phyloP scores from a whole-genome alignment of 2,113 vertebrate genomes.

The Thamnophis sirtalis region DNA sequence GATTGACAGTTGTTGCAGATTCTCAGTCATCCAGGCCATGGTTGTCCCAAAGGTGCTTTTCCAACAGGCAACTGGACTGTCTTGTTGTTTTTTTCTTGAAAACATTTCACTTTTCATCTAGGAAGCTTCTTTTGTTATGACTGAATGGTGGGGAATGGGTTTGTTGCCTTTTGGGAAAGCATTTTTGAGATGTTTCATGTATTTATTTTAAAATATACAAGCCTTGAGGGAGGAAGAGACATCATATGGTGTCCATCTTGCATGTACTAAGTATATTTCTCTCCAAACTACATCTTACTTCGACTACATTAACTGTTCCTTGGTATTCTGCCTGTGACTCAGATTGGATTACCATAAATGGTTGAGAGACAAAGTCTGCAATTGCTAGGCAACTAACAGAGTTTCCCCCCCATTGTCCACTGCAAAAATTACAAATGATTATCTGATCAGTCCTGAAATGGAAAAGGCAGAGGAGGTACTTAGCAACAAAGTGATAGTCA shows the following conservation, averaged over 20 bases:
- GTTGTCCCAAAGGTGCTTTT: neutral
- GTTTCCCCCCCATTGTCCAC: neutral
- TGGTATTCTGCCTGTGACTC: neutral
- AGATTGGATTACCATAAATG: neutral
- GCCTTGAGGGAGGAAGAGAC: neutral
- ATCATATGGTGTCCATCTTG: neutral
- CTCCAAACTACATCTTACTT: neutral
- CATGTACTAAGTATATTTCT: neutral
- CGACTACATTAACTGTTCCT: neutral
- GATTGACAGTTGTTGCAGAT: neutral
- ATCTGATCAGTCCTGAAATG: conserved; percentile 11
- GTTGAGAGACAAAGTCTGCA: neutral
- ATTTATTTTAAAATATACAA: neutral
- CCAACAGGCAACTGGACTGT: too few relatives aligned
- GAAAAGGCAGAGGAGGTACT: neutral
- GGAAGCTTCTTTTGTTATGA: neutral
- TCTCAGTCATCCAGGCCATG: neutral
- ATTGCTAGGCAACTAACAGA: conserved; percentile 13
- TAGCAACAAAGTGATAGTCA: neutral
- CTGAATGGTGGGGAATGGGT: neutral
- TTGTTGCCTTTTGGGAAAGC: neutral
- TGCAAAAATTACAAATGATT: conserved; percentile 17
- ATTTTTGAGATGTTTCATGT: neutral
- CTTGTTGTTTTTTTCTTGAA: too few relatives aligned
- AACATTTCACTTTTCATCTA: neutral